Evolutionary conservation across 2,113 vertebrate species (phyloP).

Genomic region (Otocyon megalotis): DNA sequence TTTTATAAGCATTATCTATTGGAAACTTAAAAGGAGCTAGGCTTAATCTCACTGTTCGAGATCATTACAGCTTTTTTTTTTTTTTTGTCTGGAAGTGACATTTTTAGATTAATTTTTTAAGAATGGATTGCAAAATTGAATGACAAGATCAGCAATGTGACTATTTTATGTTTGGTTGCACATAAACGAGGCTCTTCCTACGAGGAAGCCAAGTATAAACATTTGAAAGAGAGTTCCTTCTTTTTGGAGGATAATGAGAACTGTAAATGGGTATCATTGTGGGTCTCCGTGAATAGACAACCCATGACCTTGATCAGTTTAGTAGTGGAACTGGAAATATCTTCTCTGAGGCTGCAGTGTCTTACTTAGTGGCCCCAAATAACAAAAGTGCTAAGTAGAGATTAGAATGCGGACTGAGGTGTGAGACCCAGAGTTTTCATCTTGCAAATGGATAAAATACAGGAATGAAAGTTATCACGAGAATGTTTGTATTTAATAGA

Average conservation of each 20-base stretch:
- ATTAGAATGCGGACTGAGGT: not conserved
- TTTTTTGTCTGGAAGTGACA: slow-evolving; percentile 40
- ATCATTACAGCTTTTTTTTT: not conserved
- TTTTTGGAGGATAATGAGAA: slow-evolving; percentile 78
- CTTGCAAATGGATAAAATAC: not conserved
- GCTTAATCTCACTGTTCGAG: slow-evolving; percentile 24
- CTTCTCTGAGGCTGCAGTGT: slow-evolving; percentile 73
- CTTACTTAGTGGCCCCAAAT: slow-evolving; percentile 71
- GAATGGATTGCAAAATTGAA: slow-evolving; percentile 58
- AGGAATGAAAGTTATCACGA: not conserved
- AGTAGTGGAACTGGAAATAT: slow-evolving; percentile 75
- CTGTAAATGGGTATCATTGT: slow-evolving; percentile 80
- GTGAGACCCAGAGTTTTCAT: not conserved
- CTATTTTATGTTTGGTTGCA: slow-evolving; percentile 41
- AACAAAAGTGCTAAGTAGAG: slow-evolving; percentile 40
- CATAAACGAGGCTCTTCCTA: slow-evolving; percentile 63
- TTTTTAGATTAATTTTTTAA: slow-evolving; percentile 47
- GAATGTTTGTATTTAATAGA: not conserved
- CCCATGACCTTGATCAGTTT: slow-evolving; percentile 81
- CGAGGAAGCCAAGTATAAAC: slow-evolving; percentile 81
- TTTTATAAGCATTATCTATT: not conserved
- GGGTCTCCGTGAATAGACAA: slow-evolving; percentile 81
- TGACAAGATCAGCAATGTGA: not conserved
- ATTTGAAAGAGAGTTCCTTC: slow-evolving; percentile 80
- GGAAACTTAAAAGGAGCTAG: not conserved